These are phyloP conservation scores for Melanotaenia trifasciata DNA, from an alignment of 2,797 vertebrate genomes.

Conservation along the genomic window DNA sequence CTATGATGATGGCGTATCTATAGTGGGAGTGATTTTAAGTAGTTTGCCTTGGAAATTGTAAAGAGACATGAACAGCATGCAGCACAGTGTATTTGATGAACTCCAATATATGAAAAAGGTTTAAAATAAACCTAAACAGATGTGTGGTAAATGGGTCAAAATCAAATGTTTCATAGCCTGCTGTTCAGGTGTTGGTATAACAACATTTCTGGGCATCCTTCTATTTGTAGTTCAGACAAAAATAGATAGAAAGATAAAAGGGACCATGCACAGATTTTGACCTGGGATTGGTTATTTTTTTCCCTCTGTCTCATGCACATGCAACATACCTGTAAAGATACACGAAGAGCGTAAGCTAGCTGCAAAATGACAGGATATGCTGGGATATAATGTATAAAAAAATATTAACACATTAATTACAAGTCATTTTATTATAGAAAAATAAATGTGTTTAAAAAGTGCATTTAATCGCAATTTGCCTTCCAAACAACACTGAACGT, in stretches of 20 bases:
- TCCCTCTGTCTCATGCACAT: background rate
- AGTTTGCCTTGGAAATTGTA: background rate
- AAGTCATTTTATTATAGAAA: too few species aligned
- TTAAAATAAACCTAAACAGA: background rate
- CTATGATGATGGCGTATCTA: background rate
- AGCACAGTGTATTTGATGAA: background rate
- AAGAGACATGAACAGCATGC: background rate
- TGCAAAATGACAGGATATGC: background rate
- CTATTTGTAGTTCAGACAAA: slow-evolving; percentile 16
- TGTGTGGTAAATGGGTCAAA: background rate
- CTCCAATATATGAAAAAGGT: background rate
- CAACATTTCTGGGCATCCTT: slow-evolving; percentile 2
- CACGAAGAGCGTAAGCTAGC: background rate
- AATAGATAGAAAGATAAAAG: slow-evolving; percentile 3
- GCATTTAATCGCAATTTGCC: too few species aligned
- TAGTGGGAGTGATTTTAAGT: background rate
- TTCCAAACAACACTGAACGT: too few species aligned
- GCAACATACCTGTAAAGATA: background rate
- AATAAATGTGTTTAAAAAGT: too few species aligned
- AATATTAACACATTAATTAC: too few species aligned
- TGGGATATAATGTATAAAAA: background rate
- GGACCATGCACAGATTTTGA: slow-evolving; percentile 1
- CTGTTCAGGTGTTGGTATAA: slow-evolving; percentile 8
- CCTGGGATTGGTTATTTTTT: background rate
- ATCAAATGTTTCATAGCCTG: background rate